Percentiles rank a stretch among this genome's conserved stretches.
Conservation (phyloP, 2,888 invertebrate species). For the Dolichopus griseipennis region DNA sequence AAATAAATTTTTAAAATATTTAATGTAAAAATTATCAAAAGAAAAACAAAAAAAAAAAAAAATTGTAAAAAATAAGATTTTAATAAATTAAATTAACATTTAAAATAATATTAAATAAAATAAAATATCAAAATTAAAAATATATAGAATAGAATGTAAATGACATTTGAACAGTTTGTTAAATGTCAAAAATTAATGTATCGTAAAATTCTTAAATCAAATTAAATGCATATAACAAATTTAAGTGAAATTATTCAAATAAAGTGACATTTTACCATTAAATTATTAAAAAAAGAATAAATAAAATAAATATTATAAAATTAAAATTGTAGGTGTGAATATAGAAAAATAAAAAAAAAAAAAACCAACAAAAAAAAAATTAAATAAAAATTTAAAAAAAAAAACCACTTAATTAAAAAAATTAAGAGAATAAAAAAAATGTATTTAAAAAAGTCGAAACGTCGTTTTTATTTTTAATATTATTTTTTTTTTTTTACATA, state of each 20-base stretch:
- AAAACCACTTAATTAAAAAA: not conserved
- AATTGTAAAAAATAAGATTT: too few species aligned
- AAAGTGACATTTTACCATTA: conserved; percentile 19
- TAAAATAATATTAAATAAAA: too few species aligned
- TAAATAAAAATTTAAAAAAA: conserved; percentile 23
- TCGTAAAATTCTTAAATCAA: not conserved
- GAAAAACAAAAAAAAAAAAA: too few species aligned
- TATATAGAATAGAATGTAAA: conserved; percentile 23
- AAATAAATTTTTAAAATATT: too few species aligned
- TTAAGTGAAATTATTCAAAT: conserved; percentile 22
- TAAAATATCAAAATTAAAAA: too few species aligned
- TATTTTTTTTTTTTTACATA: not conserved
- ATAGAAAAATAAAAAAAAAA: conserved; percentile 20
- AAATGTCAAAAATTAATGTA: conserved; percentile 19
- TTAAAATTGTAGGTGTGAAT: conserved; percentile 27
- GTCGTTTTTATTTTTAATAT: not conserved
- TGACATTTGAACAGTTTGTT: conserved; percentile 25
- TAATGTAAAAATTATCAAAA: too few species aligned
- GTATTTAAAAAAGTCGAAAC: conserved; percentile 3
- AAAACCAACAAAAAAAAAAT: conserved; percentile 23
- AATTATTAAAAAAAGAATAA: conserved; percentile 14
- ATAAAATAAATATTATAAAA: conserved; percentile 21
- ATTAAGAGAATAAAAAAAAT: conserved; percentile 5
- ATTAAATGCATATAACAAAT: conserved; percentile 20
- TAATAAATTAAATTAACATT: too few species aligned